These are phyloP conservation scores for Phthorimaea operculella DNA, from an alignment of 1,140 invertebrate species.

Conservation along the genomic window DNA sequence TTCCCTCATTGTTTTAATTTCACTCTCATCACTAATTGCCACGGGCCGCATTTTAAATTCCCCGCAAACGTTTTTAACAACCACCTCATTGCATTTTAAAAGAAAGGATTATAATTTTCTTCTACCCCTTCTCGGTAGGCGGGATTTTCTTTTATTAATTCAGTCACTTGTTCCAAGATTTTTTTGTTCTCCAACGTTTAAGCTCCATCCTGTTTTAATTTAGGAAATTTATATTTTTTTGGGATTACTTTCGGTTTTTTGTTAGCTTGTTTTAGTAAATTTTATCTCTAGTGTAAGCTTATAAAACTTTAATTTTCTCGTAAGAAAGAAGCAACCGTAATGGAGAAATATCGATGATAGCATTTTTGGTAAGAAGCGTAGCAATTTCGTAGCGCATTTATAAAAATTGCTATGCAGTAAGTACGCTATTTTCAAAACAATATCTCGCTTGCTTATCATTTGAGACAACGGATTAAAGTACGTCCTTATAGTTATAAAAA, in stretches of 20 bases:
- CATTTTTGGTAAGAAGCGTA: too few species aligned
- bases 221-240: background rate
- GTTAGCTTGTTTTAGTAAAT: background rate
- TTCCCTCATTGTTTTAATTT: slow-evolving; percentile 62
- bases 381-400: too few species aligned
- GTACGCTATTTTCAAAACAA: too few species aligned
- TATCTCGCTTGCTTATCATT: too few species aligned
- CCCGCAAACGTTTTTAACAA: slow-evolving; percentile 61
- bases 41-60: slow-evolving; percentile 54
- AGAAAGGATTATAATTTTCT: slow-evolving; percentile 65
- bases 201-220: slow-evolving; percentile 1
- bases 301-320: too few species aligned
- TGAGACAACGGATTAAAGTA: too few species aligned
- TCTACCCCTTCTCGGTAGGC: slow-evolving; percentile 42
- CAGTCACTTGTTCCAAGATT: slow-evolving; percentile 28
- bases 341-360: too few species aligned
- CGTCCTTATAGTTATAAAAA: too few species aligned
- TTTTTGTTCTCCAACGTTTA: slow-evolving; percentile 11
- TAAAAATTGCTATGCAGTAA: too few species aligned
- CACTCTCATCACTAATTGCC: slow-evolving; percentile 59
- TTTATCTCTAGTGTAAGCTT: background rate
- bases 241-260: background rate
- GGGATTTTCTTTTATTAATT: slow-evolving; percentile 60
- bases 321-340: too few species aligned
- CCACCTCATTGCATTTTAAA: slow-evolving; percentile 68